phyloP scores from a whole-genome alignment of 2,888 invertebrate species.

The Drosophila ustulata region DNA sequence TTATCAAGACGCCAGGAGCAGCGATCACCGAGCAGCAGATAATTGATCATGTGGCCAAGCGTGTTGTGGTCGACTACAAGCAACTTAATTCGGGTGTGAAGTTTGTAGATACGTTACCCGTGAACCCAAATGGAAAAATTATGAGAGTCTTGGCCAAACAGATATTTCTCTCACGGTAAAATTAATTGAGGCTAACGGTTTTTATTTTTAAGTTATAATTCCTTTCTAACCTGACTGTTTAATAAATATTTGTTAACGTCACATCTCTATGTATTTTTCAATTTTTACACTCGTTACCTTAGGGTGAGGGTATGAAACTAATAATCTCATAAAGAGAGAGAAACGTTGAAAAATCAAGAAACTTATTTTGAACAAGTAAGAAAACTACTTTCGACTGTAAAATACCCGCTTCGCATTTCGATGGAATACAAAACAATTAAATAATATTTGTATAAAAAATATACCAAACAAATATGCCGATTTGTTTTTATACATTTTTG shows the following conservation, averaged over 20 bases:
- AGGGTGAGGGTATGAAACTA: too few relatives aligned
- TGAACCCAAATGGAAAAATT: conserved; percentile 74
- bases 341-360: too few relatives aligned
- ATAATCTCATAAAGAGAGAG: too few relatives aligned
- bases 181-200: conserved; percentile 3
- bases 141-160: conserved; percentile 47
- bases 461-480: too few relatives aligned
- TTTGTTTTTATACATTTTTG: too few relatives aligned
- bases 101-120: conserved; percentile 71
- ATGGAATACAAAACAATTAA: too few relatives aligned
- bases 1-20: conserved; percentile 55
- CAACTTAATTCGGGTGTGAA: conserved; percentile 74
- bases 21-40: conserved; percentile 54
- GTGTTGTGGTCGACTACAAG: conserved; percentile 65
- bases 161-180: conserved; percentile 35
- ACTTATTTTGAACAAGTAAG: too few relatives aligned
- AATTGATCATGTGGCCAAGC: conserved; percentile 56
- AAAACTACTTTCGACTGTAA: too few relatives aligned
- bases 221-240: neutral
- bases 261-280: neutral
- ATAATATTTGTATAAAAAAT: too few relatives aligned
- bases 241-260: conserved; percentile 6
- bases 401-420: too few relatives aligned
- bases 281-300: too few relatives aligned
- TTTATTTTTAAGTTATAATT: neutral